Evolutionary conservation across 2,113 vertebrate species (phyloP).

Genomic region (Mustela nigripes): DNA sequence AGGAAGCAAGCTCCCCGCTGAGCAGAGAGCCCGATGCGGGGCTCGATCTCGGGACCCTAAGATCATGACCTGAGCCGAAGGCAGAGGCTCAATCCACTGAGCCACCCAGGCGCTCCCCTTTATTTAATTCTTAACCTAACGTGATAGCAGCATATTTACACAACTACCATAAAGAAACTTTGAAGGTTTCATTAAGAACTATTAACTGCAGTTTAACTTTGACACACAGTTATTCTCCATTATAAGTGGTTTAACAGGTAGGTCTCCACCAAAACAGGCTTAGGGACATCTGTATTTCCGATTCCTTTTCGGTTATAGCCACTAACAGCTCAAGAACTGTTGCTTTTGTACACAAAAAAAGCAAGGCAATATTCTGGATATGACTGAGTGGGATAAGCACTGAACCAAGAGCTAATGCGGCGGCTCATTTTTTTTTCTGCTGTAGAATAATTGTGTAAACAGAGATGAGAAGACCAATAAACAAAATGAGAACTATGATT

Average conservation of each 20-base stretch:
- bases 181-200: slow-evolving; percentile 68
- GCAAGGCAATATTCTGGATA: neutral
- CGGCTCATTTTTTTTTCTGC: neutral
- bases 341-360: slow-evolving; percentile 44
- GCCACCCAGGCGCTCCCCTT: too few relatives aligned
- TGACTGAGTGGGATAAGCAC: neutral
- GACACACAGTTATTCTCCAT: slow-evolving; percentile 44
- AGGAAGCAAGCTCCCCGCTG: too few relatives aligned
- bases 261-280: neutral
- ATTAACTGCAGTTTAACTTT: slow-evolving; percentile 48
- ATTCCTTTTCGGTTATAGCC: slow-evolving; percentile 26
- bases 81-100: too few relatives aligned
- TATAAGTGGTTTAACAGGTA: slow-evolving; percentile 56
- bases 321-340: slow-evolving; percentile 26
- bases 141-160: slow-evolving; percentile 41
- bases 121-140: slow-evolving; percentile 62
- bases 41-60: too few relatives aligned
- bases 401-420: neutral
- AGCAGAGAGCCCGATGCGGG: too few relatives aligned
- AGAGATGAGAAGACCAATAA: slow-evolving; percentile 29
- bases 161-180: slow-evolving; percentile 64
- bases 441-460: neutral
- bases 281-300: neutral
- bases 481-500: neutral
- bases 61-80: too few relatives aligned